Evolutionary conservation across 1,140 invertebrate genomes (phyloP).

Genomic region (Magallana angulata): DNA sequence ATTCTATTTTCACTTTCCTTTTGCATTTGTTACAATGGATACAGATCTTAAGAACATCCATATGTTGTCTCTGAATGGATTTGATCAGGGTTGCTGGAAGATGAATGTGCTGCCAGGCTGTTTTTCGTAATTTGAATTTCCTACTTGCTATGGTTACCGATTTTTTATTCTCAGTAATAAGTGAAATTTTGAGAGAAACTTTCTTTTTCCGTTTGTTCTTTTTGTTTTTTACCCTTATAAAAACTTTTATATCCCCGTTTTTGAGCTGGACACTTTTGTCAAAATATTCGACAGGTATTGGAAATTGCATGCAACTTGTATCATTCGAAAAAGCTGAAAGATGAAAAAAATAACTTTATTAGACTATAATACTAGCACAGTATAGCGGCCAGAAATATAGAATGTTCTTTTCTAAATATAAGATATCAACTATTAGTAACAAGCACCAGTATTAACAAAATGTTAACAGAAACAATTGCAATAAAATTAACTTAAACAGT

Average conservation of each 20-base stretch:
- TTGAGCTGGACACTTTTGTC: not conserved
- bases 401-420: too few species aligned
- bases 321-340: not conserved
- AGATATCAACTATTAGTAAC: too few species aligned
- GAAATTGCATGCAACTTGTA: constrained; percentile 4
- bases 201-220: not conserved
- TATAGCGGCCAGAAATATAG: too few species aligned
- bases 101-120: constrained; percentile 3
- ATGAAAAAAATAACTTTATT: not conserved
- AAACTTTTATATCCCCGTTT: constrained; percentile 2
- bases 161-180: not conserved
- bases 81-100: not conserved
- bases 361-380: too few species aligned
- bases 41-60: not conserved
- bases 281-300: not conserved
- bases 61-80: not conserved
- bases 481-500: too few species aligned
- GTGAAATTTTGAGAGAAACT: not conserved
- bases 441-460: too few species aligned
- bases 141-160: not conserved
- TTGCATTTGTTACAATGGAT: not conserved
- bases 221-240: not conserved
- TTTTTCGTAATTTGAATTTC: not conserved
- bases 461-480: too few species aligned
- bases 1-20: not conserved